A percentile compares a stretch with the other conserved stretches of the same genome.
Evolutionary conservation across 2,113 vertebrate genomes (phyloP).

Genomic region (Motacilla tschutschensis): DNA sequence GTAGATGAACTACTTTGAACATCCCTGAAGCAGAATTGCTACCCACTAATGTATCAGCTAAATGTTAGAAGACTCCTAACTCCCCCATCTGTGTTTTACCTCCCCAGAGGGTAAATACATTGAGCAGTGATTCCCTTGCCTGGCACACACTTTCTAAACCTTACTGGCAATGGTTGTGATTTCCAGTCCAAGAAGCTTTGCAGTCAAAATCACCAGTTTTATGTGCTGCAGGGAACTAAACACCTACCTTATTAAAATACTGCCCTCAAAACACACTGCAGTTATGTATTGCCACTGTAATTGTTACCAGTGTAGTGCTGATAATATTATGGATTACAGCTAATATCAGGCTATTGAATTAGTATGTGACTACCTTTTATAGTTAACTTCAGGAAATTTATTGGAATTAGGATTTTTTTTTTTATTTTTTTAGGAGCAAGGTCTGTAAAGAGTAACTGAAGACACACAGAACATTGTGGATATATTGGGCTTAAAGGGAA

Average conservation of each 20-base stretch:
- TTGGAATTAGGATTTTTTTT: conserved; percentile 1
- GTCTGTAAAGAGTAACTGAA: conserved; percentile 29
- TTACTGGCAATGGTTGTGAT: conserved; percentile 73
- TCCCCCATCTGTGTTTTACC: conserved; percentile 80
- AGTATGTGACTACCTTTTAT: conserved; percentile 29
- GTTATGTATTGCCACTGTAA: conserved; percentile 38
- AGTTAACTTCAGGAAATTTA: conserved; percentile 52
- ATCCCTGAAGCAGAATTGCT: conserved; percentile 60
- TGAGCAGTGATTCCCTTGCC: conserved; percentile 72
- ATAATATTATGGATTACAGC: conserved; percentile 54
- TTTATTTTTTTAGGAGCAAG: background rate
- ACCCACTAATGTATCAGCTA: conserved; percentile 72
- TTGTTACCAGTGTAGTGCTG: conserved; percentile 43
- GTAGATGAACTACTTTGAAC: conserved; percentile 52
- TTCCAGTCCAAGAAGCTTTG: conserved; percentile 73
- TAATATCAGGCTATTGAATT: conserved; percentile 55
- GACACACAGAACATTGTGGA: background rate
- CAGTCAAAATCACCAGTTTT: conserved; percentile 68
- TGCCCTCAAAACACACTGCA: conserved; percentile 45
- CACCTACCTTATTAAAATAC: conserved; percentile 66
- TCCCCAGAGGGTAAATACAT: conserved; percentile 78
- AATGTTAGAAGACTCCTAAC: conserved; percentile 73
- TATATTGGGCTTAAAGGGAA: background rate
- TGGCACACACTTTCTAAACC: conserved; percentile 76
- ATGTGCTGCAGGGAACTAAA: conserved; percentile 61